Base-by-base conservation (phyloP, 2,113 vertebrate species). In the Rhea americana region DNA sequence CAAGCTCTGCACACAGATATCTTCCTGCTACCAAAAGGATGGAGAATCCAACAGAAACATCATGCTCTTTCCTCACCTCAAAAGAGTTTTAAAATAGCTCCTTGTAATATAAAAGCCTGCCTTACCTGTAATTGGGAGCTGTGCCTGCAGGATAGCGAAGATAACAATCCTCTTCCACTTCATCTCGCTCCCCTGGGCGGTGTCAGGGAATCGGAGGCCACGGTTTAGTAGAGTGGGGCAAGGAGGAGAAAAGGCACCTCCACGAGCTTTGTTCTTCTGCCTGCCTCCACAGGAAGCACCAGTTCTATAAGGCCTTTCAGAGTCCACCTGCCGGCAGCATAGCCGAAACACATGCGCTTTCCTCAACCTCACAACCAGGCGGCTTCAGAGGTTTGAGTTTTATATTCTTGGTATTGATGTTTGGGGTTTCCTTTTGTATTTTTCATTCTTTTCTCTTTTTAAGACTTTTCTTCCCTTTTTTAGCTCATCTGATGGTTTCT, bases 231-330 rank as follows among this genome's bases (percentile, higher is more conserved):
- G 58, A 24, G 2, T 1, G 8, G 73, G 66, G 56, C 5, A 3
- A 37, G 35, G 18, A 71, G 41, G 14, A 94, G 74, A 63, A 41
- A 75, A 56, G 55, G 41, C 21, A 70, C 47, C 87, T 85, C 67
- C 56, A 50, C 25, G 0, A 61, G 61, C 96, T 97, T 19, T 55
- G 87, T 75, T 93, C 30, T 8, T 70, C 71, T 68, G 85, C 7
- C 14, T 26, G 84, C 41, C 71, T 85, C 91, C 50, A 22, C 98
- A 98, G 98, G 98, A 98, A 98, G 97, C 97, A 94, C 73, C 32
- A 56, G 91, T 87, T 89, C 90, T 67, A 1, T 7, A 53, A 93
- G 89, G 81, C 72, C 93, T 93, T 79, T 83, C 9, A 12, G 93
- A 94, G 92, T 89, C 92, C 94, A 96, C 95, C 96, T 94, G 94